phyloP scores from a whole-genome alignment of 2,797 vertebrate genomes.

The Oophaga sylvatica region DNA sequence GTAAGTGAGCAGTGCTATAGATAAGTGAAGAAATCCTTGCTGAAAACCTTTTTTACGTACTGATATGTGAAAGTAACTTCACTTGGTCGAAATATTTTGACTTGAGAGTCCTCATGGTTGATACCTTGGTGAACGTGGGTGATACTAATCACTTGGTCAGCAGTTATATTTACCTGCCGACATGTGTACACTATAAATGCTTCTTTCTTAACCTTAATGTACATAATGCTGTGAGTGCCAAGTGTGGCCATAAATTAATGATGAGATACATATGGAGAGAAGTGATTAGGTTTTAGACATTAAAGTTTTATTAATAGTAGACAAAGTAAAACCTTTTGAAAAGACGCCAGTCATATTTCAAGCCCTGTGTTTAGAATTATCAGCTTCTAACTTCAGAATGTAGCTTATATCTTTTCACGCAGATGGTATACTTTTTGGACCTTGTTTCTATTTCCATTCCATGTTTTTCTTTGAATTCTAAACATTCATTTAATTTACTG shows the following conservation, averaged over 20 bases:
- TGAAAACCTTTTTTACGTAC: not conserved
- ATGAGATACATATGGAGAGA: slow-evolving; percentile 8
- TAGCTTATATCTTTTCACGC: not conserved
- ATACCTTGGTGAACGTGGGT: too few species aligned
- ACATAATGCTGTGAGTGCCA: not conserved
- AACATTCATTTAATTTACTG: too few species aligned
- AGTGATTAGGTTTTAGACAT: not conserved
- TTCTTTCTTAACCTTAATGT: slow-evolving; percentile 2
- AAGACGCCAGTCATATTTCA: not conserved
- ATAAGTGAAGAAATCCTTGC: not conserved
- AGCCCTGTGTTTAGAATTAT: not conserved
- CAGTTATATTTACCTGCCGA: slow-evolving; percentile 8
- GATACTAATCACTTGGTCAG: not conserved
- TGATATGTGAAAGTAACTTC: too few species aligned
- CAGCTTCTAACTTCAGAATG: not conserved
- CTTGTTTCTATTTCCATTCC: not conserved
- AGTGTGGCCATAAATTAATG: slow-evolving; percentile 2
- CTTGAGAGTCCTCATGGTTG: too few species aligned
- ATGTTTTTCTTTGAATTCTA: not conserved
- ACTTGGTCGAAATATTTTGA: too few species aligned
- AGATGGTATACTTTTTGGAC: not conserved
- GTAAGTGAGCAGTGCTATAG: slow-evolving; percentile 3
- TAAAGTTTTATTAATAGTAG: slow-evolving; percentile 5
- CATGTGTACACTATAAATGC: not conserved
- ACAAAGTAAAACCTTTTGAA: not conserved